Evolutionary conservation across 2,113 vertebrate species (phyloP), one percentile per base, ranked within the genome.

Genomic region (Furnarius figulus): DNA sequence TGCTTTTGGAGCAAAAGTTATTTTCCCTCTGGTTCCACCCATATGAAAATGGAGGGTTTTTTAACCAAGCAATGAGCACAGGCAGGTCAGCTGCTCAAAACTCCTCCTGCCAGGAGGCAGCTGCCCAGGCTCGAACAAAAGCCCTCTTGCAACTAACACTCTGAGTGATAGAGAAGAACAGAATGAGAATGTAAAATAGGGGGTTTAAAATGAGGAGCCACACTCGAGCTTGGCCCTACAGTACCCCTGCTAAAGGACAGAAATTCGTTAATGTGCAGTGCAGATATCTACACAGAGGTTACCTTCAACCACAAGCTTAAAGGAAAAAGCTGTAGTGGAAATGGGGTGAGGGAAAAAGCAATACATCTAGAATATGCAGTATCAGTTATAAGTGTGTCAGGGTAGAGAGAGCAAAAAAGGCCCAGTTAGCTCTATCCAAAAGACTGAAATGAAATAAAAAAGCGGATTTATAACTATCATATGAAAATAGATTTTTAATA

Each of bases 121-220:
- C 94, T 95, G 94, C 87, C 95, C 87, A 79, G 89, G 66, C 66
- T 85, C 2, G 0, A 95, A 95, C 93, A 96, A 96, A 97, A 94
- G 87, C 85, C 30, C 91, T 50, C 91, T 94, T 96, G 91, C 91
- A 96, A 53, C 70, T 49, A 82, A 87, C 66, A 22, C 87, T 95
- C 40, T 0, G 1, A 93, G 58, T 18, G 77, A 91, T 76, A 85
- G 73, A 87, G 87, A 95, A 76, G 87, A 95, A 87, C 93, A 91
- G 89, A 96, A 82, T 1, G 5, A 75, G 80, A 96, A 97, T 96
- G 87, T 87, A 95, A 97, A 97, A 91, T 16, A 85, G 53, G 84
- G 31, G 28, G 12, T 92, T 97, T 96, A 82, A 91, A 91, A 96
- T 95, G 93, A 95, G 89, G 28, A 95, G 86, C 68, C 89, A 92